phyloP scores from a whole-genome alignment of 2,113 vertebrate species.

The Manacus vitellinus region DNA sequence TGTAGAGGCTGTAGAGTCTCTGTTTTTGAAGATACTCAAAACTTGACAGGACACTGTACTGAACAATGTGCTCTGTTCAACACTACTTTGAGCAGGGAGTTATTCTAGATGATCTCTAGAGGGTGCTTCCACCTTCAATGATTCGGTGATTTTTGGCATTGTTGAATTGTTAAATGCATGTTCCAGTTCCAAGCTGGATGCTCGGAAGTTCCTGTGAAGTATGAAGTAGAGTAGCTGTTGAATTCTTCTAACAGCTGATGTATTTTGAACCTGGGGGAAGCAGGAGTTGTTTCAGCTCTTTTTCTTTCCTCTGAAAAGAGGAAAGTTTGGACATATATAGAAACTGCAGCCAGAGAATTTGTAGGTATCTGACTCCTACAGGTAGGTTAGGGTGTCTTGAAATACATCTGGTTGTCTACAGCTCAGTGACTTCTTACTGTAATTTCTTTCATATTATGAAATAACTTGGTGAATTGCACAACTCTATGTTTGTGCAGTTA shows the following conservation, averaged over 20 bases:
- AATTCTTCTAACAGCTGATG: neutral
- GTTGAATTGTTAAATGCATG: neutral
- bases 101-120: neutral
- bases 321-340: neutral
- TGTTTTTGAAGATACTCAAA: neutral
- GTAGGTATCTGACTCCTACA: neutral
- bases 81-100: neutral
- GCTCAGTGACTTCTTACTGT: neutral
- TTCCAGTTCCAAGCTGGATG: neutral
- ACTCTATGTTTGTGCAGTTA: neutral
- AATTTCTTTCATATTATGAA: neutral
- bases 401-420: neutral
- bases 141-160: neutral
- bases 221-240: neutral
- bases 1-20: neutral
- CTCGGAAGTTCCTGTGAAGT: accelerated
- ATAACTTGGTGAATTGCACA: neutral
- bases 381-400: neutral
- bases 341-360: neutral
- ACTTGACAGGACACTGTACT: neutral
- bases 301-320: neutral
- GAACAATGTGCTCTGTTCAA: neutral
- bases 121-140: accelerated
- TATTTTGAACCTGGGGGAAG: neutral
- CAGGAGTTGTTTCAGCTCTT: neutral